Evolutionary conservation across 37 sponge, comb jelly and placozoan genomes (phyloP).

Genomic region (Beroe ovata): DNA sequence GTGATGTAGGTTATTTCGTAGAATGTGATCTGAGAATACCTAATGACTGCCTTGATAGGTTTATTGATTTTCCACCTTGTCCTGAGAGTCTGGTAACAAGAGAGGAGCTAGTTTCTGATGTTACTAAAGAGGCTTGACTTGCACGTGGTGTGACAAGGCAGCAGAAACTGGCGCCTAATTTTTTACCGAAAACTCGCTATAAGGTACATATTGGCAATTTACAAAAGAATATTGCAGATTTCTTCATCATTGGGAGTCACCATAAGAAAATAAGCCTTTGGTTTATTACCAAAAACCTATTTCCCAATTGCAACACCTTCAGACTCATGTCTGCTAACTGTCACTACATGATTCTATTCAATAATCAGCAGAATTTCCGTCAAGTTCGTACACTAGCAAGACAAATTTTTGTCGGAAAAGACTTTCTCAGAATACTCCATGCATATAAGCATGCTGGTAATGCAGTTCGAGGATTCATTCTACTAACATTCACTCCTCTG

Average conservation of each 20-base stretch:
- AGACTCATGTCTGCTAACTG: conserved; percentile 7
- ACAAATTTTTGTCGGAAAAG: conserved; percentile 16
- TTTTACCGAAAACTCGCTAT: neutral
- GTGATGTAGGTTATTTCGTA: conserved; percentile 4
- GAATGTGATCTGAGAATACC: neutral
- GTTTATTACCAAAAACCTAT: conserved; percentile 21
- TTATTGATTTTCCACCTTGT: neutral
- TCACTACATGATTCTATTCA: conserved; percentile 6
- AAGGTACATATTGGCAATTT: neutral
- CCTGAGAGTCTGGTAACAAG: conserved; percentile 4
- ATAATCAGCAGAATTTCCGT: neutral
- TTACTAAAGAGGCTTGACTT: neutral
- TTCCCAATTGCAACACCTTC: conserved; percentile 27
- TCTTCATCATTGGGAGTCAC: neutral
- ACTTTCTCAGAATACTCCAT: neutral
- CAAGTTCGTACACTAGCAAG: conserved; percentile 15
- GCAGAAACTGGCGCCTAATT: conserved; percentile 24
- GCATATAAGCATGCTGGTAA: conserved; percentile 12
- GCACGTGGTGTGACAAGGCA: neutral
- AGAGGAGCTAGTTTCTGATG: neutral
- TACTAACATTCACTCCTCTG: neutral
- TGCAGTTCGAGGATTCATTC: neutral
- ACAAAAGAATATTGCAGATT: neutral
- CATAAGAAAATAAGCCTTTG: neutral
- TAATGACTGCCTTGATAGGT: neutral